phyloP scores from a whole-genome alignment of 2,797 vertebrate species.

The Poeciliopsis paucimaculata region DNA sequence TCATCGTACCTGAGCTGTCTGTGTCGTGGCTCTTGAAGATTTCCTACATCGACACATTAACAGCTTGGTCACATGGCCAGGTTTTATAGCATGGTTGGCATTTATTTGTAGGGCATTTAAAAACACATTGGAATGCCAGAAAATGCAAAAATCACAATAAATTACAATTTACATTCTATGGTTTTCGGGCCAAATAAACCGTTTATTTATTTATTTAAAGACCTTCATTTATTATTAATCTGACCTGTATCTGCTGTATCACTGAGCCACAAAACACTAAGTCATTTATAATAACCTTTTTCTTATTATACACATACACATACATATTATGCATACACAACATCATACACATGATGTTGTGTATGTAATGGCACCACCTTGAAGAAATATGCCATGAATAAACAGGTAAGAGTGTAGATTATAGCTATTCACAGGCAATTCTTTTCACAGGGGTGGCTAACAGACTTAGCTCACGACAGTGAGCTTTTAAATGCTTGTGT shows the following conservation, averaged over 20 bases:
- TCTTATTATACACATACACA: too few species aligned
- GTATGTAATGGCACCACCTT: background rate
- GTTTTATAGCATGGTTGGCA: background rate
- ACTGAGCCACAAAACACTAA: background rate
- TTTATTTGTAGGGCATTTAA: background rate
- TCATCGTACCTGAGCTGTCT: constrained; percentile 83
- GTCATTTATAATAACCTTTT: background rate
- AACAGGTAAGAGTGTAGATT: background rate
- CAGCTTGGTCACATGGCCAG: constrained; percentile 4
- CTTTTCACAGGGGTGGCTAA: background rate
- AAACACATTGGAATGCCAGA: background rate
- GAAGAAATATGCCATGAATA: background rate
- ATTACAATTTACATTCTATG: background rate
- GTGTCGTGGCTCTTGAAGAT: constrained; percentile 76
- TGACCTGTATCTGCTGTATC: too few species aligned
- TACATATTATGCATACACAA: too few species aligned
- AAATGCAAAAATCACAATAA: too few species aligned
- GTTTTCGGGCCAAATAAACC: background rate
- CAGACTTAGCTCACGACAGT: background rate
- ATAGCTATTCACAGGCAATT: background rate
- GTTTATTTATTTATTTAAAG: background rate
- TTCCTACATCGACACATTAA: constrained; percentile 50
- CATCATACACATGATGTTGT: background rate
- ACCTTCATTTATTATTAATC: background rate
- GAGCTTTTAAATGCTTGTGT: background rate